Evolutionary conservation across 2,113 vertebrate species (phyloP), one percentile per base, ranked within the genome.

Genomic region (Oreocharis arfaki): DNA sequence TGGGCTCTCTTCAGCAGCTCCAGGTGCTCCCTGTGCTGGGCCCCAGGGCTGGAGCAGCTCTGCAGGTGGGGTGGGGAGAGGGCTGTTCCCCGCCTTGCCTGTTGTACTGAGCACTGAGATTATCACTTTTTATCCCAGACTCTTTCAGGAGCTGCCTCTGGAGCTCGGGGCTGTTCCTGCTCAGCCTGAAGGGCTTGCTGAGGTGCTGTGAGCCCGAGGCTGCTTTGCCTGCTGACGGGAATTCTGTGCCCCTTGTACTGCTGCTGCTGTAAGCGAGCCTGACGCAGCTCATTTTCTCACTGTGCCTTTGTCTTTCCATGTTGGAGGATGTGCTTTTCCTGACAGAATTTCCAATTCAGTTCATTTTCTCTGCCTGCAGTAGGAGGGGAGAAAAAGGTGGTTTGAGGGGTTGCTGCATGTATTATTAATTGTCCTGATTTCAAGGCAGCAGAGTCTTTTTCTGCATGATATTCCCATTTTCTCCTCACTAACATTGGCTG

Each of bases 361-460:
- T 95, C 47, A 24, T 84, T 95, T 87, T 79, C 82, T 81, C 68
- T 28, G 30, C 70, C 63, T 83, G 78, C 49, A 71, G 71, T 52
- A 71, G 82, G 68, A 90, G 64, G 61, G 69, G 49, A 87, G 60
- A 70, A 79, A 78, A 85, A 77, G 52, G 74, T 80, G 55, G 17
- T 93, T 93, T 80, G 83, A 92, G 90, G 78, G 83, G 59, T 42
- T 93, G 82, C 83, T 92, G 83, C 64, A 77, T 85, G 68, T 90
- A 93, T 95, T 95, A 83, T 84, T 89, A 93, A 95, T 93, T 87
- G 46, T 73, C 50, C 75, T 94, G 63, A 69, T 47, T 93, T 96
- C 84, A 65, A 89, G 81, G 46, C 68, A 39, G n/a, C 3, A 0
- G 42, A 59, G 32, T 20, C 35, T 69, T 89, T 95, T 93, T 81